A percentile compares a stretch with the other conserved stretches of the same genome.
These are phyloP conservation scores for Cepaea nemoralis DNA, from an alignment of 1,140 invertebrate species.

Conservation along the genomic window DNA sequence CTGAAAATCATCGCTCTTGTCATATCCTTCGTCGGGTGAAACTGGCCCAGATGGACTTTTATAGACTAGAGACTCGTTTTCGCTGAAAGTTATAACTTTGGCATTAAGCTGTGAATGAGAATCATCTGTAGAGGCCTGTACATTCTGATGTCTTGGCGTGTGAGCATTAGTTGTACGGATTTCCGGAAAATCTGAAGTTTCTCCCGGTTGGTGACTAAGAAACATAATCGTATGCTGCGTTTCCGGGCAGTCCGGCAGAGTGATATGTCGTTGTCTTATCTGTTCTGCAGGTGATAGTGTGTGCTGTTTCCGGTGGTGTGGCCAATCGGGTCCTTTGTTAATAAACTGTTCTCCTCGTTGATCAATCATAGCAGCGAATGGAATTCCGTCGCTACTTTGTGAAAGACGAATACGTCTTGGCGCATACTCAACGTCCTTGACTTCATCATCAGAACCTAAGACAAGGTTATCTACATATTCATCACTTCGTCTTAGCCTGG, in stretches of 20 bases:
- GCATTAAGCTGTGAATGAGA: no score
- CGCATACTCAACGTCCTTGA: background rate
- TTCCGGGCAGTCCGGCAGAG: constrained; percentile 26
- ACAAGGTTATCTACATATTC: background rate
- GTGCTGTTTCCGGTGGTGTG: background rate
- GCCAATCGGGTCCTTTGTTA: background rate
- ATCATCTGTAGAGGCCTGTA: no score
- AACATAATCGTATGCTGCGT: constrained; percentile 27
- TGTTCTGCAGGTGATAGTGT: constrained; percentile 19
- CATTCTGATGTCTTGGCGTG: background rate
- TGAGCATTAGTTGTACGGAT: no score
- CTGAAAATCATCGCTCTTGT: background rate
- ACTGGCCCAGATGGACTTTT: background rate
- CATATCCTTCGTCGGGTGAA: background rate
- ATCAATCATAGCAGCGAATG: background rate
- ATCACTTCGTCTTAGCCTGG: background rate
- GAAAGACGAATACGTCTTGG: background rate
- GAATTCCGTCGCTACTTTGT: background rate
- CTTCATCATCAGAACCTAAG: background rate
- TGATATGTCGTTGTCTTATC: constrained; percentile 7
- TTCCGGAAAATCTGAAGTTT: background rate
- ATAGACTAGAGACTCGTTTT: no score
- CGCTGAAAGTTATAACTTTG: no score
- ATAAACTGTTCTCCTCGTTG: background rate
- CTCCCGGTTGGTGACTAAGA: constrained; percentile 29